phyloP scores from a whole-genome alignment of 2,797 vertebrate genomes.

The Platyrinchus mystaceus region DNA sequence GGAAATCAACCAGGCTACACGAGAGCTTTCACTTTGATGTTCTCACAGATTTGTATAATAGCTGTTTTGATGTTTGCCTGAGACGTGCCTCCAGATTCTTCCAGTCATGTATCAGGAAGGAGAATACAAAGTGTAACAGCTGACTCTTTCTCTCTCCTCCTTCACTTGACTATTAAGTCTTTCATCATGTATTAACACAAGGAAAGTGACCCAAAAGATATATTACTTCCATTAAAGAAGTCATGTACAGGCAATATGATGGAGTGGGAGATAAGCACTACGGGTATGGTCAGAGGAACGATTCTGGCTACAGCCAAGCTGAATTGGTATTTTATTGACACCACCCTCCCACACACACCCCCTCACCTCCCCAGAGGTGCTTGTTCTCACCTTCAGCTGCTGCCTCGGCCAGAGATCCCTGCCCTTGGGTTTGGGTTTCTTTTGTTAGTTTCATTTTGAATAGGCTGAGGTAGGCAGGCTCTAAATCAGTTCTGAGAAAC shows the following conservation, averaged over 20 bases:
- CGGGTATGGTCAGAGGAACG: neutral
- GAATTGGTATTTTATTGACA: neutral
- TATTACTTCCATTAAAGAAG: neutral
- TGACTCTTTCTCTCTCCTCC: neutral
- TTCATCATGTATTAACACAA: neutral
- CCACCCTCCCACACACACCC: neutral
- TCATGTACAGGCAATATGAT: neutral
- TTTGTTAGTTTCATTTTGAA: neutral
- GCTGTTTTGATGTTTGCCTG: slow-evolving; percentile 36
- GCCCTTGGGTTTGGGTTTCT: neutral
- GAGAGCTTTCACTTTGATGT: slow-evolving; percentile 34
- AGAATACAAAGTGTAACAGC: neutral
- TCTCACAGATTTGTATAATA: slow-evolving; percentile 8
- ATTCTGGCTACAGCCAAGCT: neutral
- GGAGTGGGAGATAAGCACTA: neutral
- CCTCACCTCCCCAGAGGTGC: neutral
- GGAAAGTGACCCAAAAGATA: neutral
- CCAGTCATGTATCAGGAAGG: neutral
- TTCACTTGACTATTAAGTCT: neutral
- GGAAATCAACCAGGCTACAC: slow-evolving; percentile 11
- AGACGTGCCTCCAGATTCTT: neutral
- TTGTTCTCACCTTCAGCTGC: neutral
- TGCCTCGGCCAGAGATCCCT: neutral
- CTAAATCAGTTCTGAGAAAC: neutral
- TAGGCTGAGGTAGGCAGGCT: neutral